phyloP scores from a whole-genome alignment of 2,888 invertebrate species.

The Catocala fraxini region DNA sequence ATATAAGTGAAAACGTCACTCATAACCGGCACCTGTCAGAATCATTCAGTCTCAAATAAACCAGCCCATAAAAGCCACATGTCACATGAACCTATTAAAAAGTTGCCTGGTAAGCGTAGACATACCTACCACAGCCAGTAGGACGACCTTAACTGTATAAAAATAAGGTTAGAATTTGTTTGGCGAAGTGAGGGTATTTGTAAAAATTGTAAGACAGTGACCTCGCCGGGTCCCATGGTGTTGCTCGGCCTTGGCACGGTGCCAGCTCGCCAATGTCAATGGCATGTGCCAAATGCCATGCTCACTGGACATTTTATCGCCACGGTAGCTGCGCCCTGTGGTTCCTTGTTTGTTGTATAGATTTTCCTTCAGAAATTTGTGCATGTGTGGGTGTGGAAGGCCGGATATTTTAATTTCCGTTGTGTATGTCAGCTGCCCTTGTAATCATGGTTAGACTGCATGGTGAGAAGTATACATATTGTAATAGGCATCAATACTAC shows the following conservation, averaged over 20 bases:
- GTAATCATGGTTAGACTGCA: background rate
- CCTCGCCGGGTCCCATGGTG: constrained; percentile 62
- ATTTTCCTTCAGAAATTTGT: constrained; percentile 3
- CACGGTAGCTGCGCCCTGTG: constrained; percentile 4
- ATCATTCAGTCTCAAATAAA: constrained; percentile 38
- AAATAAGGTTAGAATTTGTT: constrained; percentile 24
- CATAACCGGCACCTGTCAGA: constrained; percentile 29
- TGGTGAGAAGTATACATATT: no score
- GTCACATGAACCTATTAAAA: constrained; percentile 51
- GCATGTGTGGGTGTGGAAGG: constrained; percentile 3
- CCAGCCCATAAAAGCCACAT: constrained; percentile 53
- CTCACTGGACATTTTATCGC: constrained; percentile 52
- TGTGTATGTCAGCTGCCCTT: constrained; percentile 1
- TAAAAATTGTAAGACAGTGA: constrained; percentile 52
- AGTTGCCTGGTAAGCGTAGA: constrained; percentile 45
- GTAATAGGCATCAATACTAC: no score
- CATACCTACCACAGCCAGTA: background rate
- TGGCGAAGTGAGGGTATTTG: constrained; percentile 17
- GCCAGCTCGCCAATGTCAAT: constrained; percentile 79
- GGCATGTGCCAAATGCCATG: constrained; percentile 68
- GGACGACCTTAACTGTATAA: background rate
- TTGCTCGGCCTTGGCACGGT: constrained; percentile 57
- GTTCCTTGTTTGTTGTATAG: constrained; percentile 19
- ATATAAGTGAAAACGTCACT: constrained; percentile 1
- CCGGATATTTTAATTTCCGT: background rate